Conservation (phyloP, 2,113 vertebrate genomes). For the Cettia cetti region DNA sequence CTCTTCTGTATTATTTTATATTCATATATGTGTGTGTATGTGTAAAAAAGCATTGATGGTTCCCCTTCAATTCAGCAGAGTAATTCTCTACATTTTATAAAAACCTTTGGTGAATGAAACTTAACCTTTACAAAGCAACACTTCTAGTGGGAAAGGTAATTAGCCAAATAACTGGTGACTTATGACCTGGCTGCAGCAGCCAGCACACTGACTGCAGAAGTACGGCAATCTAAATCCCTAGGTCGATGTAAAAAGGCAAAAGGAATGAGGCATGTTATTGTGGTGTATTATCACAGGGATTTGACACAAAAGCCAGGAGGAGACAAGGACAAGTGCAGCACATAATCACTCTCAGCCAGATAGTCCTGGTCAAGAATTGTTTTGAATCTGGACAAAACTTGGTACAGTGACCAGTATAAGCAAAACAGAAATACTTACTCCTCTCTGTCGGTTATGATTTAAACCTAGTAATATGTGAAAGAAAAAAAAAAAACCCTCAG, state of each 20-base stretch:
- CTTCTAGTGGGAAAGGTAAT: not conserved
- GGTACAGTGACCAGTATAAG: not conserved
- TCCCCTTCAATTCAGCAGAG: not conserved
- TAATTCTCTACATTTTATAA: not conserved
- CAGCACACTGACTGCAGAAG: rapidly evolving
- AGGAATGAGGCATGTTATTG: not conserved
- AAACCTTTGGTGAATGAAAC: not conserved
- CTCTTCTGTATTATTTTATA: not conserved
- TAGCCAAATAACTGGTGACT: not conserved
- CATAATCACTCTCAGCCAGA: not conserved
- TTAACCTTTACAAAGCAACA: not conserved
- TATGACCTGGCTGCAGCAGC: not conserved
- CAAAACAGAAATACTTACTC: conserved; percentile 5
- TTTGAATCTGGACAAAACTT: not conserved
- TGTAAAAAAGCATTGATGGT: not conserved
- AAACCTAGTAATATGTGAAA: not conserved
- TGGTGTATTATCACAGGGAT: not conserved
- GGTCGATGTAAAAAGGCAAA: not conserved
- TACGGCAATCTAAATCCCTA: not conserved
- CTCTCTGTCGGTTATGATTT: conserved; percentile 1
- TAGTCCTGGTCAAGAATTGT: not conserved
- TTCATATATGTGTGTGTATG: not conserved
- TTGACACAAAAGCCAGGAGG: not conserved
- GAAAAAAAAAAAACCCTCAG: rapidly evolving
- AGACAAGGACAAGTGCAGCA: not conserved